Evolutionary conservation across 1,140 invertebrate species (phyloP).

Genomic region (Hyphantria cunea): DNA sequence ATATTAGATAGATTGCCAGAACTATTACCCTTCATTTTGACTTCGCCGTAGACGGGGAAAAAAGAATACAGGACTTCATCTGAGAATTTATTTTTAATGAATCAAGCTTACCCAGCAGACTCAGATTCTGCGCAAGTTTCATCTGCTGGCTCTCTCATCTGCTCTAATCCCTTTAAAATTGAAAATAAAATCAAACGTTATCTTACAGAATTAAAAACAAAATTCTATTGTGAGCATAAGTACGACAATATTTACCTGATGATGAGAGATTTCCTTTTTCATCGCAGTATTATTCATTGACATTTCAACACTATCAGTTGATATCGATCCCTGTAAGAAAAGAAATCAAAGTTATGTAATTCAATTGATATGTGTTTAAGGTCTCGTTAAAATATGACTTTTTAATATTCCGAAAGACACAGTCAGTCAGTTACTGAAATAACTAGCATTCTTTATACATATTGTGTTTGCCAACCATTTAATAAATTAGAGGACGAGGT

Average conservation of each 20-base stretch:
- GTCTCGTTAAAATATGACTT: too few species aligned
- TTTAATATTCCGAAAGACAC: too few species aligned
- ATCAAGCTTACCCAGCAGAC: conserved; percentile 59
- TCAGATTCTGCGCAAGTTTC: conserved; percentile 66
- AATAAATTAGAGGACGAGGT: too few species aligned
- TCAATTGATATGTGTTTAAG: background rate
- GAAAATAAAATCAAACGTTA: conserved; percentile 5
- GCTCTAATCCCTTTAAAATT: conserved; percentile 42
- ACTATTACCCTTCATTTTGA: too few species aligned
- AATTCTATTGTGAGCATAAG: background rate
- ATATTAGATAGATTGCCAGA: too few species aligned
- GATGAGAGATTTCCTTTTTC: conserved; percentile 39
- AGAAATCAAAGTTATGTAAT: background rate
- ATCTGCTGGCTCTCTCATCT: conserved; percentile 49
- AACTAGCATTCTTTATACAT: too few species aligned
- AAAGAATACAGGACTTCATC: too few species aligned
- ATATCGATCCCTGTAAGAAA: conserved; percentile 61
- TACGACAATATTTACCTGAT: conserved; percentile 13
- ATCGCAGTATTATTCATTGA: conserved; percentile 51
- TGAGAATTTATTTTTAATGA: too few species aligned
- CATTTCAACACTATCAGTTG: conserved; percentile 60
- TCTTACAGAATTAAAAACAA: background rate
- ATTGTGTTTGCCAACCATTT: too few species aligned
- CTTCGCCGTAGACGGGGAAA: too few species aligned
- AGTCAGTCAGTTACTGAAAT: too few species aligned